These are phyloP conservation scores for Thinocorus orbignyianus DNA, from an alignment of 2,113 vertebrate species.

Conservation along the genomic window DNA sequence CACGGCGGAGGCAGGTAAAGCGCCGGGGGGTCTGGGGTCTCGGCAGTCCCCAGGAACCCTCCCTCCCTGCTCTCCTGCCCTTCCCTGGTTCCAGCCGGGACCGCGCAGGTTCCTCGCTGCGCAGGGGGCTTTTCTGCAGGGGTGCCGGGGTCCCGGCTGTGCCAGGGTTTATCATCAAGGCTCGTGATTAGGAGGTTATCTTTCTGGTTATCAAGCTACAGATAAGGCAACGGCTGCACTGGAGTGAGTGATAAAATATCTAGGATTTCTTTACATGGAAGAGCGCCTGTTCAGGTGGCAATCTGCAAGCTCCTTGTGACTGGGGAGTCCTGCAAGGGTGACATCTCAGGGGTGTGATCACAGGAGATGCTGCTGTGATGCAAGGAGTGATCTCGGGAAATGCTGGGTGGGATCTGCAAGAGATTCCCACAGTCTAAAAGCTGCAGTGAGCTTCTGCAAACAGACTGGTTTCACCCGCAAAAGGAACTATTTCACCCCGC, in stretches of 20 bases:
- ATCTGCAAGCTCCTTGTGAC: not conserved
- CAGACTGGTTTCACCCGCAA: not conserved
- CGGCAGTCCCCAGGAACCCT: not conserved
- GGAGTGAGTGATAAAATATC: not conserved
- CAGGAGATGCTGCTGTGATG: fast-evolving
- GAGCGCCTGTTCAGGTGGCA: not conserved
- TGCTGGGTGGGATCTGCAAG: not conserved
- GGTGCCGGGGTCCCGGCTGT: not conserved
- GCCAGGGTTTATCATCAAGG: not conserved
- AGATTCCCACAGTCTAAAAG: not conserved
- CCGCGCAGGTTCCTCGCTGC: fast-evolving
- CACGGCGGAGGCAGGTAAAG: not conserved
- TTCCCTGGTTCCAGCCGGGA: not conserved
- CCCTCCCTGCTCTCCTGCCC: not conserved
- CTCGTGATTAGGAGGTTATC: not conserved
- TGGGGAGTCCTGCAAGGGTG: not conserved
- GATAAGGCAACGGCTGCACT: not conserved
- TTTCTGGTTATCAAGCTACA: not conserved
- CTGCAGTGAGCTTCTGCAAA: not conserved
- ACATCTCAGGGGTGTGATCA: not conserved
- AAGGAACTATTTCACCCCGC: not conserved
- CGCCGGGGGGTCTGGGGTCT: not conserved
- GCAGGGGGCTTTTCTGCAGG: not conserved
- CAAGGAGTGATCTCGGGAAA: not conserved
- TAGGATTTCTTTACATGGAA: not conserved